These are phyloP conservation scores for Ferdinandea cuprea DNA, from an alignment of 2,888 invertebrate species.

Conservation along the genomic window DNA sequence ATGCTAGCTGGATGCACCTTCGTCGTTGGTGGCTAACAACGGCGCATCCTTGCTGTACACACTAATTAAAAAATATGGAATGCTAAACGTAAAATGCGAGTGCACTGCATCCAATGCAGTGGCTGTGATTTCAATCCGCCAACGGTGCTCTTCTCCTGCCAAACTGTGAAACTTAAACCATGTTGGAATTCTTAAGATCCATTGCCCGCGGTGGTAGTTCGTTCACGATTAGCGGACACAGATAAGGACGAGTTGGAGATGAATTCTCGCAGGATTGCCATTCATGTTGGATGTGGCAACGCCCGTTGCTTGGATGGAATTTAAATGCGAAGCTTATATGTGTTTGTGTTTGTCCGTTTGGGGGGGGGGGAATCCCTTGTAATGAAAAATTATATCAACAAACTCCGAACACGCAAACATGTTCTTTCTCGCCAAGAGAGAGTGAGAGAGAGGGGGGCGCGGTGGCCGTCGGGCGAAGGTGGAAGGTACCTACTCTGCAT, in stretches of 20 bases:
- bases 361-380: constrained; percentile 63
- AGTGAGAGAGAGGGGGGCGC: not conserved
- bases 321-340: constrained; percentile 37
- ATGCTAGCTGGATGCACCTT: constrained; percentile 16
- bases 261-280: constrained; percentile 51
- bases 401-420: constrained; percentile 63
- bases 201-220: constrained; percentile 49
- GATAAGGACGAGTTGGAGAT: constrained; percentile 39
- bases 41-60: constrained; percentile 35
- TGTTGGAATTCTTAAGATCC: constrained; percentile 68
- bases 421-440: no score
- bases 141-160: not conserved
- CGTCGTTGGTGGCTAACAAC: not conserved
- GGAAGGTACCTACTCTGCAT: constrained; percentile 24
- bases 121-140: constrained; percentile 54
- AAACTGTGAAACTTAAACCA: constrained; percentile 41
- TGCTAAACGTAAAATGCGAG: constrained; percentile 61
- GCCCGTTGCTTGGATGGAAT: constrained; percentile 27
- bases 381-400: constrained; percentile 75
- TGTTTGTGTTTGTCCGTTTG: no score
- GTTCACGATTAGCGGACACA: constrained; percentile 49
- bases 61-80: constrained; percentile 72
- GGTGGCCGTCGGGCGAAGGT: no score
- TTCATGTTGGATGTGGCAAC: constrained; percentile 26
- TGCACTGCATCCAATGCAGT: not conserved